A percentile compares a stretch with the other conserved stretches of the same genome.
These are phyloP conservation scores for Elegia similella DNA, from an alignment of 2,888 invertebrate genomes.

Conservation along the genomic window DNA sequence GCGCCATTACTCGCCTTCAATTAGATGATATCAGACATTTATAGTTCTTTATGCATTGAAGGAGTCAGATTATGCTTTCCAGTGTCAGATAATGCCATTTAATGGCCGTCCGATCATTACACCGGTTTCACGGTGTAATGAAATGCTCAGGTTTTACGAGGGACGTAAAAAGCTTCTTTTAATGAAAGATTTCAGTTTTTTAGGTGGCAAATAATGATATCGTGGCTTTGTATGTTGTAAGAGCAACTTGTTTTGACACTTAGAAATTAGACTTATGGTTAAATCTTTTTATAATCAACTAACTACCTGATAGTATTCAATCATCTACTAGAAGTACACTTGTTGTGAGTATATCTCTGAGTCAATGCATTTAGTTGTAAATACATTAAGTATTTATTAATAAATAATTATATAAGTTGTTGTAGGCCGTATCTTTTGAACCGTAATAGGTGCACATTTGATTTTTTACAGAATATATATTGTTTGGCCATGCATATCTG, in stretches of 20 bases:
- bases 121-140: conserved; percentile 64
- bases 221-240: conserved; percentile 3
- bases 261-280: not conserved
- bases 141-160: conserved; percentile 69
- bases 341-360: too few relatives aligned
- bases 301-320: too few relatives aligned
- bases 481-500: too few relatives aligned
- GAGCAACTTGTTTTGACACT: not conserved
- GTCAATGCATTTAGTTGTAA: too few relatives aligned
- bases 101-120: conserved; percentile 73
- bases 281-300: not conserved
- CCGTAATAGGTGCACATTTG: too few relatives aligned
- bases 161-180: conserved; percentile 44
- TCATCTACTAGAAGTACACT: too few relatives aligned
- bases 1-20: conserved; percentile 68
- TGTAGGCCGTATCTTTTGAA: too few relatives aligned
- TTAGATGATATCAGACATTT: conserved; percentile 80
- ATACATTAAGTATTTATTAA: too few relatives aligned
- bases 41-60: conserved; percentile 79
- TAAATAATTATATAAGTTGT: too few relatives aligned
- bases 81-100: conserved; percentile 70
- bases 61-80: conserved; percentile 69
- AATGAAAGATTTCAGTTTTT: conserved; percentile 35
- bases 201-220: conserved; percentile 6
- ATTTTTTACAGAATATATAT: too few relatives aligned